Conservation (phyloP, 2,797 vertebrate genomes). For the Epinephelus awoara region DNA sequence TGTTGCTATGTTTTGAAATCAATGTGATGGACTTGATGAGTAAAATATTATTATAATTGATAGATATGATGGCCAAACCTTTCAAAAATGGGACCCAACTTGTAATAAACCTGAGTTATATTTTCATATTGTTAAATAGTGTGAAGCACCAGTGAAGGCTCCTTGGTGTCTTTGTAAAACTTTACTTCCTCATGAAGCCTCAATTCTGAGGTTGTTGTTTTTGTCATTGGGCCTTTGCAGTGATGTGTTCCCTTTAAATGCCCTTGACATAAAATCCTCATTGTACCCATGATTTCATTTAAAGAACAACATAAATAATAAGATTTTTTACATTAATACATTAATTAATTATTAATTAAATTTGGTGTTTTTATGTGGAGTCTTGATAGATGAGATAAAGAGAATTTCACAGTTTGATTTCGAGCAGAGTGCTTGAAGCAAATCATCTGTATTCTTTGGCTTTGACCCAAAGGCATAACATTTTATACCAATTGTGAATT, state of each 20-base stretch:
- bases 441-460: neutral
- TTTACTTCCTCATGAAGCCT: constrained; percentile 6
- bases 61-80: too few relatives aligned
- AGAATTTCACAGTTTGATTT: neutral
- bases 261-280: constrained; percentile 16
- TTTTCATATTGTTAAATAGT: neutral
- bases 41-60: too few relatives aligned
- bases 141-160: neutral
- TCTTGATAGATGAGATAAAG: neutral
- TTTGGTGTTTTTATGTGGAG: neutral
- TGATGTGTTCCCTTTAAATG: neutral
- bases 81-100: neutral
- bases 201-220: neutral
- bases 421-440: neutral
- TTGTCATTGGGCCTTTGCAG: constrained; percentile 3
- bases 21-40: too few relatives aligned
- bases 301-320: neutral
- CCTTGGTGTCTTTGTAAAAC: neutral
- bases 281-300: neutral
- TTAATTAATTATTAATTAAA: neutral
- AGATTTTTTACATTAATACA: neutral
- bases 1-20: too few relatives aligned
- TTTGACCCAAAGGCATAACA: neutral
- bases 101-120: neutral
- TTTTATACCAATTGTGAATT: neutral